Conservation (phyloP, 1,140 invertebrate species). For the Brachionus rubens region DNA sequence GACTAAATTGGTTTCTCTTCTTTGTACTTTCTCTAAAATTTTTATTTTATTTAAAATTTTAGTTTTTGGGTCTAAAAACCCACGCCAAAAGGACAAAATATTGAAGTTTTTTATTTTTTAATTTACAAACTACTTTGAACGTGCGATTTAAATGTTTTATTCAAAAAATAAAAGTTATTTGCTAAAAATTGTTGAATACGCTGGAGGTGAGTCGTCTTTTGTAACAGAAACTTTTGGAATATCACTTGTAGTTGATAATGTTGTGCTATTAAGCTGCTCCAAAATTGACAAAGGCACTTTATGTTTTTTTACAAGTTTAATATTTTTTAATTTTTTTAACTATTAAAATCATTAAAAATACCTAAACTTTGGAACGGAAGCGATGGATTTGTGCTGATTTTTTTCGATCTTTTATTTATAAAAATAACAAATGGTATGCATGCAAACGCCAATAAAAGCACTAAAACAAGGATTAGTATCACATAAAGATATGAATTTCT, state of each 20-base stretch:
- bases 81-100: no score
- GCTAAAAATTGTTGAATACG: conserved; percentile 38
- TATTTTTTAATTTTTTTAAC: no score
- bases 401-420: conserved; percentile 35
- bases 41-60: no score
- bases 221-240: neutral
- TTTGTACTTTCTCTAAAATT: no score
- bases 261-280: neutral
- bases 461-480: conserved; percentile 26
- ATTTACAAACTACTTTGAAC: no score
- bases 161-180: no score
- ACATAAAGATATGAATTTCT: conserved; percentile 38
- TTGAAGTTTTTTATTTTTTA: no score
- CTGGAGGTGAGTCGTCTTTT: conserved; percentile 17
- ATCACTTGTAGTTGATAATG: neutral
- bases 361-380: conserved; percentile 35
- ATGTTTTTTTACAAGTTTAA: no score
- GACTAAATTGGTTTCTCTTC: no score
- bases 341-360: no score
- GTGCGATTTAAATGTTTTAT: no score
- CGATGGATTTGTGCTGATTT: neutral
- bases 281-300: conserved; percentile 24
- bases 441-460: conserved; percentile 27
- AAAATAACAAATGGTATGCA: conserved; percentile 36
- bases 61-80: no score